Conservation (phyloP, 2,888 invertebrate genomes). For the Clivina fossor region DNA sequence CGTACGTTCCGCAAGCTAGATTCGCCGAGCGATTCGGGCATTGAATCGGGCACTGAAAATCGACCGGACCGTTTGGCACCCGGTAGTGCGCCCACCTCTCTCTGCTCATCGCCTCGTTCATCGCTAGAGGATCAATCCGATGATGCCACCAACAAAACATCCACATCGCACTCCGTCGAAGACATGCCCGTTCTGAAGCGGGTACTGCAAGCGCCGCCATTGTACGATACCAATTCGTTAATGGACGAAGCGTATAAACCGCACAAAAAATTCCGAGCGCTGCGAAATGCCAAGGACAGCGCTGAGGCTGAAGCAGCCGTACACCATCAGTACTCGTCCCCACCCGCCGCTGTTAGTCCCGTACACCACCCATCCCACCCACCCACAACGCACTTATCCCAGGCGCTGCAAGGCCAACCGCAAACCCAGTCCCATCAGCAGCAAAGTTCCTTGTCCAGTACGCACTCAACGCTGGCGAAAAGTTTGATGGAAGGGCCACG, state of each 20-base stretch:
- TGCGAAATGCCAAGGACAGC: constrained; percentile 72
- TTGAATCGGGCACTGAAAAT: constrained; percentile 90
- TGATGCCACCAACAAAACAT: constrained; percentile 47
- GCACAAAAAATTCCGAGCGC: constrained; percentile 91
- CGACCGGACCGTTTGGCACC: constrained; percentile 56
- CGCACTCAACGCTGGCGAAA: constrained; percentile 86
- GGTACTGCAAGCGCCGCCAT: constrained; percentile 87
- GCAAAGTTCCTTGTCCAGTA: constrained; percentile 73
- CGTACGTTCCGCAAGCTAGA: constrained; percentile 79
- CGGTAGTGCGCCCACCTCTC: constrained; percentile 66
- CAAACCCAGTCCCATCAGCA: constrained; percentile 45
- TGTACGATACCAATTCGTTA: constrained; percentile 85
- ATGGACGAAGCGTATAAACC: constrained; percentile 96
- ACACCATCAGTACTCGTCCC: constrained; percentile 47
- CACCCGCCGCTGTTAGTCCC: constrained; percentile 55
- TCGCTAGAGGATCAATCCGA: constrained; percentile 79
- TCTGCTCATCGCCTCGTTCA: constrained; percentile 85
- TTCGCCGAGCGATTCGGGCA: constrained; percentile 90
- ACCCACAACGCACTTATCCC: constrained; percentile 45
- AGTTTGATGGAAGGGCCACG: constrained; percentile 91
- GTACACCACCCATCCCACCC: constrained; percentile 50
- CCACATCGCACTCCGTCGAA: constrained; percentile 63
- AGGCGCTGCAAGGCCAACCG: constrained; percentile 43
- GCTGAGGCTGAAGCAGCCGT: constrained; percentile 70
- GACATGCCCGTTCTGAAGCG: constrained; percentile 94